A percentile compares a stretch with the other conserved stretches of the same genome.
Conservation (phyloP, 2,888 invertebrate species). For the Scaptomyza polygonia region DNA sequence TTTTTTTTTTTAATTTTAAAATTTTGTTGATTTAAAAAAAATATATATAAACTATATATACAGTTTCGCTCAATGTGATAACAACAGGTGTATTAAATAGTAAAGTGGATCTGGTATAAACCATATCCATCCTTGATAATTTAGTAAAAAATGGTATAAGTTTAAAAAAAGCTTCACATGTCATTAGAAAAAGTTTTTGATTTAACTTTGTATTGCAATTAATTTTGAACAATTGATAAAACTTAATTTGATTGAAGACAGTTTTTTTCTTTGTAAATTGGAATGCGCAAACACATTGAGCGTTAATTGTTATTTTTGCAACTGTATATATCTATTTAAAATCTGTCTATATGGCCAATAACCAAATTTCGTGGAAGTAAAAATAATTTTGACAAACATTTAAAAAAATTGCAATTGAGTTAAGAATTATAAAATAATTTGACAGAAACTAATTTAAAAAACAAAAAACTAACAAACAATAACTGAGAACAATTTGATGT, state of each 20-base stretch:
- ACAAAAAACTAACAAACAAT: slow-evolving; percentile 16
- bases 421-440: slow-evolving; percentile 9
- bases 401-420: no score
- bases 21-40: slow-evolving; percentile 33
- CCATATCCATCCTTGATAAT: no score
- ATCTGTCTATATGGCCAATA: no score
- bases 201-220: neutral
- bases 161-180: no score
- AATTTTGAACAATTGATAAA: neutral
- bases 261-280: slow-evolving; percentile 15
- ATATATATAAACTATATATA: slow-evolving; percentile 1
- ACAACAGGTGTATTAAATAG: neutral
- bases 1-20: slow-evolving; percentile 26
- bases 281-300: slow-evolving; percentile 47
- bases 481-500: slow-evolving; percentile 29
- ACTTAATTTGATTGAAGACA: neutral
- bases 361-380: no score
- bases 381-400: no score
- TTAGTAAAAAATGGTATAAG: no score
- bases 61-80: slow-evolving; percentile 25
- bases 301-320: slow-evolving; percentile 3
- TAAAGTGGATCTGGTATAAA: no score
- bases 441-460: slow-evolving; percentile 3
- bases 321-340: slow-evolving; percentile 10
- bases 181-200: no score